Evolutionary conservation across 2,888 invertebrate species (phyloP), one percentile per base, ranked within the genome.

Genomic region (Neocrepidodera transversa): DNA sequence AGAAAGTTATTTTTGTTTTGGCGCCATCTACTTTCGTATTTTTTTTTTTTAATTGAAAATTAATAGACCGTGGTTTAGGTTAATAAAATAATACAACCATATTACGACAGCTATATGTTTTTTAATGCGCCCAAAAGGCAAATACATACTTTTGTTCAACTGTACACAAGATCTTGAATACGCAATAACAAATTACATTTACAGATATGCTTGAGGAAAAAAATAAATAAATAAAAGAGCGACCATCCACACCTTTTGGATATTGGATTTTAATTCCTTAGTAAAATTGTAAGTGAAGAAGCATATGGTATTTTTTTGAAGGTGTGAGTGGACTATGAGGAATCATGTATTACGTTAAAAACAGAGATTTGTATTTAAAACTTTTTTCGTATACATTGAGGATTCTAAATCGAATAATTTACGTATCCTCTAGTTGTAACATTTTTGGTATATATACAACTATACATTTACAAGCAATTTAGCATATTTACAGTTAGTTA

Each of bases 161-260:
- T 80, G 79, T 80, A 80, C 78, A 79, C 75, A 75, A 73, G 75
- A 67, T 72, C 48, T 58, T 75, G 73, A 74, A 76, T 78, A 77
- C 78, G 76, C 76, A 78, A 78, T 78, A 79, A 79, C 77, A 76
- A 78, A 77, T 76, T 74, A 78, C 76, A 77, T 78, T 66, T 68
- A 67, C 64, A 68, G 60, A 51, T 65, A 66, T 69, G 68, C 63
- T 62, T 52, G 55, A 58, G 53, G 62, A 65, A 63, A 59, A 23
- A 23, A 43, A 40, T 38, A 56, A 60, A 56, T 55, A 52, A 56
- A 56, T 49, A 26, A 36, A 28, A 43, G n/a, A 48, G 28, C 30
- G 23, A 13, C 42, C 18, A 42, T 47, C 18, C 57, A 64, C 50
- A 64, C 36, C 40, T 18, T n/a, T n/a, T n/a, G n/a, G n/a, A n/a